Evolutionary conservation across 2,797 vertebrate species (phyloP), one percentile per base, ranked within the genome.

Genomic region (Brachymystax lenok): DNA sequence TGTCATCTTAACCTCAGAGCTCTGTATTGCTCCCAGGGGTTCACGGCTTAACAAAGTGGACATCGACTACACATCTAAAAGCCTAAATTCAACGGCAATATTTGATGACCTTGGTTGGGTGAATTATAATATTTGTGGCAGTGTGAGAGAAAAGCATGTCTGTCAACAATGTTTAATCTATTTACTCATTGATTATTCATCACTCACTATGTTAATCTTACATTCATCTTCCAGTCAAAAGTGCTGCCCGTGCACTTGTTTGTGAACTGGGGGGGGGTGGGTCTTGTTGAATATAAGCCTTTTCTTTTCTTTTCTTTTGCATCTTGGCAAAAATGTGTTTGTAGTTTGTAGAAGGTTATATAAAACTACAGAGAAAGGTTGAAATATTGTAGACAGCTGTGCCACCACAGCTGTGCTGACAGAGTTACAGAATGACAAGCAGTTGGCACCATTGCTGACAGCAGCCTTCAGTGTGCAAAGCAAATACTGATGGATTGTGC

Each of bases 381-480:
- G 59, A 21, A 12, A 24, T 61, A 8, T 24, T 21, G n/a, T n/a
- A 59, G 56, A 19, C 56, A n/a, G 56, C n/a, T 19, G 56, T 12
- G 59, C 46, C 66, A 69, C 50, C n/a, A 27, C 40, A 46, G 10
- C 24, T 63, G 59, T 12, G 74, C 10, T 54, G 35, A 33, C 24
- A 79, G 82, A 69, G 67, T 33, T 40, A 16, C 67, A 74, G 69
- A 82, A 85, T 76, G 78, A 70, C 64, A 35, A 87, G 85, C 85
- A 75, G 81, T 82, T 90, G 85, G 87, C 87, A 84, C 64, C 24
- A 69, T 51, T 68, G 77, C 69, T n/a, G 5, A 80, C 71, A 50
- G 80, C 59, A 69, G 61, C 16, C 33, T 27, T 59, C 12, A 24
- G 66, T 52, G 40, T 71, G 24, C 59, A 74, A 64, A 35, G 28